Base-by-base conservation (phyloP, 2,113 vertebrate species). In the Archilochus colubris region DNA sequence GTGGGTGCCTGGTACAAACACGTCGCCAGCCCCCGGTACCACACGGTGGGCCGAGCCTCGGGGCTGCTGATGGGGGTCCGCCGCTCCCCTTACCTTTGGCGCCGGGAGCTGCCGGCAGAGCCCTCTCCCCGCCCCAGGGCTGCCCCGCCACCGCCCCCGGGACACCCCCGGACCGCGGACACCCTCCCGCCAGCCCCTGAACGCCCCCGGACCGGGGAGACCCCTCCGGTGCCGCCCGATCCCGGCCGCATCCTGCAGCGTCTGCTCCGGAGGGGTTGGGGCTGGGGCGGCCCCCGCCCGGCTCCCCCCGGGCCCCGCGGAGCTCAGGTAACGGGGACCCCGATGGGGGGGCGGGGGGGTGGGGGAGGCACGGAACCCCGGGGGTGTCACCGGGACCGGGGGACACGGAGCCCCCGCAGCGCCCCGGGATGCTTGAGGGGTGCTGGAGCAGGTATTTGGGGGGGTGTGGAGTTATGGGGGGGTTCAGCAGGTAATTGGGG, bases 1-100 rank as follows among this genome's bases (percentile, higher is more conserved):
- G 91, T 8, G 14, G 76, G 81, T 4, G 94, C 97, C 68, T 98
- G 97, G 97, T 97, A 97, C 91, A 98, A 98, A 77, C 97, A 97
- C 70, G 91, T 95, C 88, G 96, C 97, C 75, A 97, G 95, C 68
- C 97, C 97, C 27, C 91, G 94, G 51, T 97, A 96, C 89, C 97
- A 96, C 91, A 97, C 97, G 5, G 97, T 97, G 94, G 97, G 98
- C 7, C 95, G 97, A 21, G 97, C 98, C 28, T 97, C 97, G 3
- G 97, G 97, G 54, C 94, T 97, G 62, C 96, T 98, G 33, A 70
- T 97, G 93, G 97, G 97, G 8, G 82, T 97, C 73, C 93, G 97
- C 31, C 96, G 97, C 51, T 97, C 97, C 8, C 97, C 97, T 4
- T 97, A 96, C 88, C 24, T 95, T 61, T 96, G 97, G 97, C 95